Evolutionary conservation across 2,888 invertebrate species (phyloP), one percentile per base, ranked within the genome.

Genomic region (Sinohyriopsis cumingii): DNA sequence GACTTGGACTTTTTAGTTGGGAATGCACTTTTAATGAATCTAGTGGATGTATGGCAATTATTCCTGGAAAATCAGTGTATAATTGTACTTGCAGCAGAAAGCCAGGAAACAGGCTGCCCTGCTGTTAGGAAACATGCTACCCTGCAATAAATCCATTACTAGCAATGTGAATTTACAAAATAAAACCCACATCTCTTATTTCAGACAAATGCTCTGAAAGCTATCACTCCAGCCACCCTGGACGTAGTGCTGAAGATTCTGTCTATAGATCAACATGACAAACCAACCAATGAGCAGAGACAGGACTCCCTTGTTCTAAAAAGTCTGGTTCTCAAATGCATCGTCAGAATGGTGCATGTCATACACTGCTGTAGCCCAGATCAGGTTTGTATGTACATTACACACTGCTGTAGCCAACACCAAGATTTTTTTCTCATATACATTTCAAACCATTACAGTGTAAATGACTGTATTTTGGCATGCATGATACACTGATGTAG

Each of bases 191-290:
- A 53, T 53, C 53, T 57, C 63, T 64, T 19, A 65, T 72, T 77
- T 19, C 75, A 90, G 93, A 91, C 91, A 67, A 93, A 93, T 91
- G 93, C 93, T 59, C 89, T 93, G 86, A 91, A 92, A 76, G 92
- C 92, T 62, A 92, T 93, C 74, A 93, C 92, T 79, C 93, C 93
- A 22, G 93, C 93, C 25, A 93, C 93, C 19, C 91, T 93, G 65
- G 92, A 92, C 73, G 90, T 93, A 69, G 87, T 93, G 65, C 91
- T 92, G 83, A 90, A 90, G 79, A 90, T 92, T n/a, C 89, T 93
- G 81, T 72, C 83, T 0, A 67, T 76, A 0, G 89, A 90, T 83
- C 68, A 80, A 18, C 28, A 59, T 53, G 71, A 77, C 12, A 79
- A 79, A 63, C 82, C 84, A 25, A 80, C 82, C 60, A 82, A 83